These are phyloP conservation scores for Cantharis rufa DNA, from an alignment of 2,888 invertebrate species.

Conservation along the genomic window DNA sequence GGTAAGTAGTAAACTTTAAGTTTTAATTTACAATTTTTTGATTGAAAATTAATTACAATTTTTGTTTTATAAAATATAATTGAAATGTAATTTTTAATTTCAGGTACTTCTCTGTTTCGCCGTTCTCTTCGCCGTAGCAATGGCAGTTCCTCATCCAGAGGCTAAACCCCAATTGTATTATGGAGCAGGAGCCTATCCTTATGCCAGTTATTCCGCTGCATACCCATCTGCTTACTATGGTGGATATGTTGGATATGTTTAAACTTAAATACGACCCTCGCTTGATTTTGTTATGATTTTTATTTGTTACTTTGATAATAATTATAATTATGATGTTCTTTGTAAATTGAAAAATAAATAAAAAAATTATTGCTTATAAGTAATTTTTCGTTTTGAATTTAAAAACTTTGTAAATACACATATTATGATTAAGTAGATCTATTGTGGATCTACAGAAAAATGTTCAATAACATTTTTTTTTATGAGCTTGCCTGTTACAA, in stretches of 20 bases:
- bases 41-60: neutral
- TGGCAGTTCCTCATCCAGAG: constrained; percentile 58
- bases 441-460: too few species aligned
- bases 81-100: neutral
- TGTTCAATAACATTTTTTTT: too few species aligned
- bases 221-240: neutral
- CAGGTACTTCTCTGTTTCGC: constrained; percentile 57
- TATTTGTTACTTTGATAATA: neutral
- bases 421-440: too few species aligned
- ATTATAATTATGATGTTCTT: neutral
- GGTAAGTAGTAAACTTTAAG: constrained; percentile 7
- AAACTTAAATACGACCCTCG: neutral
- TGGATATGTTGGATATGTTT: neutral
- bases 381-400: neutral
- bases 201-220: constrained; percentile 18
- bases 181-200: constrained; percentile 43
- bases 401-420: neutral
- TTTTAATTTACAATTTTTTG: neutral
- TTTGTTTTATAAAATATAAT: neutral
- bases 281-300: neutral
- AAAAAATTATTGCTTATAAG: neutral
- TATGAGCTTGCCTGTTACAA: too few species aligned
- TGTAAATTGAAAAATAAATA: neutral
- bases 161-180: constrained; percentile 46
- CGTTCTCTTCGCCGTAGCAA: constrained; percentile 59